These are phyloP conservation scores for Noctua comes DNA, from an alignment of 2,888 invertebrate genomes.

Conservation along the genomic window DNA sequence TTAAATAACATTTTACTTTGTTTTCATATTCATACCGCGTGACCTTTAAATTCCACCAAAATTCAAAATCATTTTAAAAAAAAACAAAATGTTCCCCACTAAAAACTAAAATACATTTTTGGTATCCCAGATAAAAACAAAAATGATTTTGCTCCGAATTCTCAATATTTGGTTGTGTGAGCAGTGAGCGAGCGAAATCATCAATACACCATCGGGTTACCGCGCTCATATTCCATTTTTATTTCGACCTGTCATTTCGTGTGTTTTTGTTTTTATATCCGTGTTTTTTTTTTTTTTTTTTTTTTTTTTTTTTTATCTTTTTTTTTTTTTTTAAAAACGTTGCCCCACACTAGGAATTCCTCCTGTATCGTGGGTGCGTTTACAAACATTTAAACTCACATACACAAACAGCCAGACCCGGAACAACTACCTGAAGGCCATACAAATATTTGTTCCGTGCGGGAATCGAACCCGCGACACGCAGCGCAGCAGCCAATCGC, in stretches of 20 bases:
- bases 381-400: no score
- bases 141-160: background rate
- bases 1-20: background rate
- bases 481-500: no score
- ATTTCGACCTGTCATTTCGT: slow-evolving; percentile 11
- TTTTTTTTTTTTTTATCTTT: no score
- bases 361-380: no score
- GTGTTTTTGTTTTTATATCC: slow-evolving; percentile 11
- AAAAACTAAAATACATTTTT: background rate
- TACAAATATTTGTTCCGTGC: no score
- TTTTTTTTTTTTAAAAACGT: no score
- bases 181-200: slow-evolving; percentile 66
- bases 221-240: slow-evolving; percentile 56
- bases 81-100: background rate
- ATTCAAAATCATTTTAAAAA: background rate
- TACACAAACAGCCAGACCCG: no score
- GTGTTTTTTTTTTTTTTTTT: no score
- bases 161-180: slow-evolving; percentile 38
- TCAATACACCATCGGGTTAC: slow-evolving; percentile 70
- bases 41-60: background rate
- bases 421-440: no score
- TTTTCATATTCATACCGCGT: background rate
- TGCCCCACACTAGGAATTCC: no score
- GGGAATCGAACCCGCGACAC: no score
- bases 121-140: background rate